phyloP scores from a whole-genome alignment of 2,797 vertebrate genomes.

The Platalea minor region DNA sequence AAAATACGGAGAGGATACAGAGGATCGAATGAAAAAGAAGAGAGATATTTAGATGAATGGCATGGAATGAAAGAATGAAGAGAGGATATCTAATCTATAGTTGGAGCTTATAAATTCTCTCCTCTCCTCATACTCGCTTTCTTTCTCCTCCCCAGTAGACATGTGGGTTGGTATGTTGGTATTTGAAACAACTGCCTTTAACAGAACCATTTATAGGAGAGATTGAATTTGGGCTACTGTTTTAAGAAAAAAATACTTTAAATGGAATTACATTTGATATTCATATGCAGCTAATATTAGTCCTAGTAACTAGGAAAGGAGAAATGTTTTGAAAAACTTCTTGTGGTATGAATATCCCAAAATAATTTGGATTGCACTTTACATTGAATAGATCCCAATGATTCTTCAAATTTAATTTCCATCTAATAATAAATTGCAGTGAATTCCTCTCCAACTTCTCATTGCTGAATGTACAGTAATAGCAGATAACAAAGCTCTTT shows the following conservation, averaged over 20 bases:
- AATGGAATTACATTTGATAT: not conserved
- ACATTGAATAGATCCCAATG: not conserved
- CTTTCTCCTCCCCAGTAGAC: not conserved
- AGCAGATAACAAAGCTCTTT: not conserved
- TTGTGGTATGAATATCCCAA: not conserved
- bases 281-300: not conserved
- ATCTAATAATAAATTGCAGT: not conserved
- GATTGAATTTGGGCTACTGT: not conserved
- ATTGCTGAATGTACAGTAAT: not conserved
- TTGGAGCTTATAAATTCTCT: not conserved
- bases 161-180: slow-evolving; percentile 1
- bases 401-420: slow-evolving; percentile 23
- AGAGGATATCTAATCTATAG: not conserved
- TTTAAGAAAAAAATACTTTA: not conserved
- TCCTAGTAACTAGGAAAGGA: slow-evolving; percentile 21
- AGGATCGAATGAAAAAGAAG: not conserved
- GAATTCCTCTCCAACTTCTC: not conserved
- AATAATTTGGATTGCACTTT: not conserved
- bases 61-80: not conserved
- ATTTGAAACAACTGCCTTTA: slow-evolving; percentile 48
- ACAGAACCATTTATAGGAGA: not conserved
- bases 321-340: slow-evolving; percentile 24
- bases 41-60: not conserved
- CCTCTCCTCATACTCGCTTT: not conserved
- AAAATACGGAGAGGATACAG: not conserved